phyloP scores from a whole-genome alignment of 2,113 vertebrate species.

The Illadopsis cleaveri region DNA sequence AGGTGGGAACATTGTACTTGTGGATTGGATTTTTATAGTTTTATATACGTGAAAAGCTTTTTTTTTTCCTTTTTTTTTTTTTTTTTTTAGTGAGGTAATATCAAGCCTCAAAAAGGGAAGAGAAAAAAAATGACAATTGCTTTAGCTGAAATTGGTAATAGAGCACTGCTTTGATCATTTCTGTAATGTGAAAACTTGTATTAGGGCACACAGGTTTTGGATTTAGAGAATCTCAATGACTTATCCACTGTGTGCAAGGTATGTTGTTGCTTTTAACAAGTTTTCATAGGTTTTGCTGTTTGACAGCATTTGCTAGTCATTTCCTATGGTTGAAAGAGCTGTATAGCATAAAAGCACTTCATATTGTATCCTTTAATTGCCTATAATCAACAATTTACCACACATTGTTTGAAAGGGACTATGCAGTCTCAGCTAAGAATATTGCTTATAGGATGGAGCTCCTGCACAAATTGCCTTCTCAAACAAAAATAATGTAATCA shows the following conservation, averaged over 20 bases:
- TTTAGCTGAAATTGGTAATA: neutral
- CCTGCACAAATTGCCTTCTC: neutral
- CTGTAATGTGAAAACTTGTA: neutral
- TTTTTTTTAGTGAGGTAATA: neutral
- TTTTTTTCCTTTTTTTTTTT: too few species aligned
- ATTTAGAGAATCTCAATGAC: neutral
- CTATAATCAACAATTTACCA: slow-evolving; percentile 21
- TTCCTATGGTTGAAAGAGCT: neutral
- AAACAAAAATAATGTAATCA: neutral
- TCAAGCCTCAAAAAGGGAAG: neutral
- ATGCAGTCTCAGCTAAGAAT: neutral
- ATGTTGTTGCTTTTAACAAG: neutral
- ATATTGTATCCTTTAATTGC: slow-evolving; percentile 5
- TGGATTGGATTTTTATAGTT: neutral
- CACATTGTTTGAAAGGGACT: neutral
- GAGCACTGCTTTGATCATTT: neutral
- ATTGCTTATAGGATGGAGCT: neutral
- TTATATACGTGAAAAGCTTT: neutral
- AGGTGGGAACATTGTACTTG: neutral
- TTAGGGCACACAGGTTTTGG: neutral
- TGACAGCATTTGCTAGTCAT: neutral
- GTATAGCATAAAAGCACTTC: neutral
- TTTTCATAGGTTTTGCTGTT: neutral
- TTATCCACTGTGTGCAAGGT: neutral
- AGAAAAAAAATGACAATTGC: neutral